A percentile compares a stretch with the other conserved stretches of the same genome.
Conservation (phyloP, 1,140 invertebrate genomes). For the Microplitis mediator region DNA sequence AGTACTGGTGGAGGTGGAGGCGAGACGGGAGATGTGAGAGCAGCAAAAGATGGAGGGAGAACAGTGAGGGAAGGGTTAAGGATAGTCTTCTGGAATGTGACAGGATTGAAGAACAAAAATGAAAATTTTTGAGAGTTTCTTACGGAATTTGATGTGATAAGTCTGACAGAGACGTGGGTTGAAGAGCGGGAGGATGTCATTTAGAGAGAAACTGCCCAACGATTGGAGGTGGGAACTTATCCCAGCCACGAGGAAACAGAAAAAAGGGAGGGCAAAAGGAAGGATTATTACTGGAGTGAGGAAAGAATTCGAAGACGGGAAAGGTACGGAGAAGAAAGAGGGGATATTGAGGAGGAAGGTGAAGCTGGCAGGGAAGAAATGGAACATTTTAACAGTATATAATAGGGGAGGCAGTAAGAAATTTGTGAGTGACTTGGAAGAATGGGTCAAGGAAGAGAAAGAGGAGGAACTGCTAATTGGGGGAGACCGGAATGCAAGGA, state of each 20-base stretch:
- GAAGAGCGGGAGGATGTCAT: slow-evolving; percentile 22
- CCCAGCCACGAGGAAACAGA: slow-evolving; percentile 17
- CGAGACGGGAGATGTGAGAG: too few relatives aligned
- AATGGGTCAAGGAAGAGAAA: neutral
- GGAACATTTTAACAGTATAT: neutral
- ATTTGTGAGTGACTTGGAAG: neutral
- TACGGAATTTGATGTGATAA: slow-evolving; percentile 18
- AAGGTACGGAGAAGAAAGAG: neutral
- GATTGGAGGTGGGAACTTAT: slow-evolving; percentile 15
- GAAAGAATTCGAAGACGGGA: neutral
- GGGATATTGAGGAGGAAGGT: neutral
- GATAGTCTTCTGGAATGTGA: slow-evolving; percentile 28
- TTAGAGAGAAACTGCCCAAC: slow-evolving; percentile 10
- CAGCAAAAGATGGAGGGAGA: too few relatives aligned
- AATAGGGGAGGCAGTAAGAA: neutral
- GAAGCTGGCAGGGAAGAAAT: neutral
- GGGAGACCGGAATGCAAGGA: slow-evolving; percentile 29
- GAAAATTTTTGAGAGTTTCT: slow-evolving; percentile 31
- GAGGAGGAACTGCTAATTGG: neutral
- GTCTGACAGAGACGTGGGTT: slow-evolving; percentile 33
- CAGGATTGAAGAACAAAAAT: slow-evolving; percentile 21
- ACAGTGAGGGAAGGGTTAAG: neutral
- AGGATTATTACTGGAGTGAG: slow-evolving; percentile 23
- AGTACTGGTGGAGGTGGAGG: too few relatives aligned
- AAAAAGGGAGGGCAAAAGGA: slow-evolving; percentile 26